Conservation (phyloP, 2,113 vertebrate genomes). For the Seriola aureovittata region DNA sequence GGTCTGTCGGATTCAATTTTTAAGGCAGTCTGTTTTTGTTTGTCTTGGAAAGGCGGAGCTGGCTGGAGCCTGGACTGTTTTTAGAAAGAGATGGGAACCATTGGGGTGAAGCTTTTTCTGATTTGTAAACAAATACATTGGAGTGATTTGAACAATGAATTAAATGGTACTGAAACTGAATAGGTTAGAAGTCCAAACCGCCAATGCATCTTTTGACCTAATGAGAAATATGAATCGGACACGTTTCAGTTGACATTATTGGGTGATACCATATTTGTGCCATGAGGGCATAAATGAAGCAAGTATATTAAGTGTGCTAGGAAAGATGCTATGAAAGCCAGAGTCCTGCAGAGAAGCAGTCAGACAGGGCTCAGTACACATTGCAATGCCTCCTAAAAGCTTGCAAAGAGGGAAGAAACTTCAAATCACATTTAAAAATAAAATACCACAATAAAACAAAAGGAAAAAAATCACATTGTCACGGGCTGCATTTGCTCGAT, state of each 20-base stretch:
- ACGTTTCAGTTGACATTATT: too few relatives aligned
- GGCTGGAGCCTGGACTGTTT: slow-evolving; percentile 9
- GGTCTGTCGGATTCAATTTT: slow-evolving; percentile 28
- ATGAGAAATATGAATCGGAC: neutral
- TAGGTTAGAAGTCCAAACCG: slow-evolving; percentile 1
- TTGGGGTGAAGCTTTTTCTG: slow-evolving; percentile 19
- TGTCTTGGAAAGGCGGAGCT: neutral
- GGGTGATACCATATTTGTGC: neutral
- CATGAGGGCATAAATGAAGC: neutral
- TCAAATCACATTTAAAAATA: neutral
- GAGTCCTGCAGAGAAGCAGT: neutral
- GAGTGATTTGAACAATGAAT: slow-evolving; percentile 10
- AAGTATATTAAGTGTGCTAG: neutral
- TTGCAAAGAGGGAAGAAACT: too few relatives aligned
- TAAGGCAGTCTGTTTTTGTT: neutral
- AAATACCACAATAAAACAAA: neutral
- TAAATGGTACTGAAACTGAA: slow-evolving; percentile 13
- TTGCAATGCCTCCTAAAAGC: neutral
- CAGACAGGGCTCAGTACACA: neutral
- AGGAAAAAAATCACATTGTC: too few relatives aligned
- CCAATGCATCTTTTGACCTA: neutral
- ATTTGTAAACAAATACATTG: neutral
- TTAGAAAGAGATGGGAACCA: neutral
- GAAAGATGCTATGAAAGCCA: neutral
- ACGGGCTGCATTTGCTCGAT: neutral